A percentile compares a stretch with the other conserved stretches of the same genome.
phyloP scores from a whole-genome alignment of 2,888 invertebrate species.

The Crematogaster levior region DNA sequence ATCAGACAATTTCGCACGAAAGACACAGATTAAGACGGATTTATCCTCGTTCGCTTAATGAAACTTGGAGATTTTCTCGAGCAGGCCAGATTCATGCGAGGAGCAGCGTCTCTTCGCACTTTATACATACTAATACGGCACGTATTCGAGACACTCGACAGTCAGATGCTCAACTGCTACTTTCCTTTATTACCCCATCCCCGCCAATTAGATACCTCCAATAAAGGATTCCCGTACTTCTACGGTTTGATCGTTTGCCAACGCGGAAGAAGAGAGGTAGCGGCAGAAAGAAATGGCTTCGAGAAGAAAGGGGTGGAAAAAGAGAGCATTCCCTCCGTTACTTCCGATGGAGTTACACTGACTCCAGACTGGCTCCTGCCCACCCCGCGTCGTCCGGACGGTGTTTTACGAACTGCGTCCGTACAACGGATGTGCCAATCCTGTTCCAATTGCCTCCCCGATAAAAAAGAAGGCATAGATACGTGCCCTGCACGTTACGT shows the following conservation, averaged over 20 bases:
- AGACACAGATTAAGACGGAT: not conserved
- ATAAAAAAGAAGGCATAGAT: not conserved
- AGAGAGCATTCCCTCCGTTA: not conserved
- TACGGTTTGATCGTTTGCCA: slow-evolving; percentile 36
- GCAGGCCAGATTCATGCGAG: not conserved
- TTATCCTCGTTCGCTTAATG: not conserved
- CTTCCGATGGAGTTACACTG: slow-evolving; percentile 27
- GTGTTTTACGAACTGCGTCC: slow-evolving; percentile 23
- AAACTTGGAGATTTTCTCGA: slow-evolving; percentile 21
- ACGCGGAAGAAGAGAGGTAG: not conserved
- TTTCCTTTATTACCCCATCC: not conserved
- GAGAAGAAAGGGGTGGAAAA: no score
- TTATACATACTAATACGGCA: not conserved
- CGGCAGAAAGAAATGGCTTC: not conserved
- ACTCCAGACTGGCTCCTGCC: not conserved
- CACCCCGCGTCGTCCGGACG: not conserved
- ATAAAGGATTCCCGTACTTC: not conserved
- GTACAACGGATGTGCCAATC: slow-evolving; percentile 38
- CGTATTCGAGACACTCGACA: not conserved
- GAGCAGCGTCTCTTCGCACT: not conserved
- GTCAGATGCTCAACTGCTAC: not conserved
- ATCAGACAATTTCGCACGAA: slow-evolving; percentile 5
- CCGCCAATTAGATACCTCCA: slow-evolving; percentile 27
- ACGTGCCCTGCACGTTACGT: slow-evolving; percentile 27
- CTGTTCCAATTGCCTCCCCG: slow-evolving; percentile 23